A percentile compares a stretch with the other conserved stretches of the same genome.
Evolutionary conservation across 1,140 invertebrate genomes (phyloP).

Genomic region (Megalonaias nervosa): DNA sequence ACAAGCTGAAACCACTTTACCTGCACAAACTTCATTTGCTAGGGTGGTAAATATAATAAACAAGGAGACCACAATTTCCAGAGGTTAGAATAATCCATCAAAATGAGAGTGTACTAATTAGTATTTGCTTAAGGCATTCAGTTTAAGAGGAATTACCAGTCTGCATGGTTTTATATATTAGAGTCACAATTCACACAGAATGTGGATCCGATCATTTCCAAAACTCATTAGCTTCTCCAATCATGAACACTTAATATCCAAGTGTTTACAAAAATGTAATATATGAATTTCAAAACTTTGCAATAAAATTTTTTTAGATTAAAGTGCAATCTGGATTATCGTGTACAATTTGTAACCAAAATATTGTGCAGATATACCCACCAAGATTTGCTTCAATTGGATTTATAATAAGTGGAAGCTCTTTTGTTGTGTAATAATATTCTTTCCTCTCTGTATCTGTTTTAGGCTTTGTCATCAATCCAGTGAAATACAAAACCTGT

Average conservation of each 20-base stretch:
- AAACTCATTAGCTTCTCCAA: not conserved
- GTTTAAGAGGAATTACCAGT: too few species aligned
- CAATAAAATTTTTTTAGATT: not conserved
- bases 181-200: not conserved
- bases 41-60: too few species aligned
- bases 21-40: too few species aligned
- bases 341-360: too few species aligned
- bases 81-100: too few species aligned
- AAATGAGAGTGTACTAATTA: too few species aligned
- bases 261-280: too few species aligned
- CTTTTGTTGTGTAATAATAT: conserved; percentile 61
- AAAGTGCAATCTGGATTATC: not conserved
- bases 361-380: conserved; percentile 37
- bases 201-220: not conserved
- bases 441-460: conserved; percentile 44
- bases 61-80: too few species aligned
- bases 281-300: not conserved
- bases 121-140: too few species aligned
- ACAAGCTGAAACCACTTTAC: too few species aligned
- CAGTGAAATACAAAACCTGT: conserved; percentile 81
- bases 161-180: too few species aligned
- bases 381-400: conserved; percentile 89
- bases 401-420: conserved; percentile 76
- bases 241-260: not conserved
- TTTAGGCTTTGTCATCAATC: conserved; percentile 77